Base-by-base conservation (phyloP, 2,113 vertebrate species). In the Saimiri boliviensis region DNA sequence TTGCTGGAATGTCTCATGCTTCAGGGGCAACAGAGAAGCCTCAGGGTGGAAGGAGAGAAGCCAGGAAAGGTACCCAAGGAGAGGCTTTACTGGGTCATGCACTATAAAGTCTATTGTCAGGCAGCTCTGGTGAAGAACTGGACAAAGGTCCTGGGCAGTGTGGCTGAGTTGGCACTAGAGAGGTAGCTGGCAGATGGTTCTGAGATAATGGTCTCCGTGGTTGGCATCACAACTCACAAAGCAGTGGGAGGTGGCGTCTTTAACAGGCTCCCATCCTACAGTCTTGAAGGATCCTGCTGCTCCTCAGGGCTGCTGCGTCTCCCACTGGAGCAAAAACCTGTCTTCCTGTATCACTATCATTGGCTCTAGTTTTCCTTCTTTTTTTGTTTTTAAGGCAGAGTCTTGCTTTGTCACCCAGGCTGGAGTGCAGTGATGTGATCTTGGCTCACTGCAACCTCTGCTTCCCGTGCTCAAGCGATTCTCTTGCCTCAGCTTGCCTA, bases 171-270 rank as follows among this genome's bases (percentile, higher is more conserved):
- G 23, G 30, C 13, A 9, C 2, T 5, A 3, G 21, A 10, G 45
- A 49, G 7, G 54, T 30, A 5, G 14, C 37, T 20, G 1, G 9
- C n/a, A 12, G 21, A 23, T 2, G 0, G 4, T 0, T 45, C 52
- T 32, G 66, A 76, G 27, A 30, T 4, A 23, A 9, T 2, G 9
- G 35, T 20, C 25, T n/a, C 30, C 45, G 63, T 32, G 2, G 21
- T 56, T 45, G 35, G 68, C 6, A 30, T 9, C 17, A 52, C 8
- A 32, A 16, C 2, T 3, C 10, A 12, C 1, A 23, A 32, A 14
- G 12, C 10, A 52, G 37, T 16, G 2, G 3, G 49, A 4, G 5
- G 1, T 4, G n/a, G 49, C 4, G 19, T 27, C 45, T 3, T 66
- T 6, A 1, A 16, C 23, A 37, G 4, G 37, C 25, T 9, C 20